These are phyloP conservation scores for Watsonalla cultraria DNA, from an alignment of 2,888 invertebrate genomes.

Conservation along the genomic window DNA sequence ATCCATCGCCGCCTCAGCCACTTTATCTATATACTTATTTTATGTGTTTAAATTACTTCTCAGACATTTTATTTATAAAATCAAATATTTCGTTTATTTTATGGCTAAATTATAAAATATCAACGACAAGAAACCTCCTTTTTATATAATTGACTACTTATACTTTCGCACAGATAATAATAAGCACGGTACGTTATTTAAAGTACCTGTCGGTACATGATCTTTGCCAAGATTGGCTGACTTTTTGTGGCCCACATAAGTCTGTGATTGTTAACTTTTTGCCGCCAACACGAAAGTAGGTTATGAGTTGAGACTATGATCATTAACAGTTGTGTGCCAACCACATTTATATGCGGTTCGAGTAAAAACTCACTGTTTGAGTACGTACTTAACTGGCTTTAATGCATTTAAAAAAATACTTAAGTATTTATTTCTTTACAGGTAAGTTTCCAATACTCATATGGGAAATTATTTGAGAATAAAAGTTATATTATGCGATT, in stretches of 20 bases:
- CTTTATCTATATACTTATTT: too few relatives aligned
- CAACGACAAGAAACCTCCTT: neutral
- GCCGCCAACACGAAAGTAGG: conserved; percentile 35
- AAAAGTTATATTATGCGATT: too few relatives aligned
- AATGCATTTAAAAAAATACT: neutral
- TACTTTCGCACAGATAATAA: neutral
- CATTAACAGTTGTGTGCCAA: conserved; percentile 38
- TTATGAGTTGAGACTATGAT: conserved; percentile 33
- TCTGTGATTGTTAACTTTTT: conserved; percentile 39
- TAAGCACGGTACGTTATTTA: too few relatives aligned
- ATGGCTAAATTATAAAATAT: neutral
- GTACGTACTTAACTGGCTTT: neutral
- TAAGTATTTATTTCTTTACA: too few relatives aligned
- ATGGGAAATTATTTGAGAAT: too few relatives aligned
- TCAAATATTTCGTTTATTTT: too few relatives aligned
- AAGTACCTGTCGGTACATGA: neutral
- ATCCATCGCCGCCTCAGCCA: too few relatives aligned
- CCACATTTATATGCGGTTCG: conserved; percentile 23
- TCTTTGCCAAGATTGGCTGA: conserved; percentile 1
- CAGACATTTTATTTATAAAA: too few relatives aligned
- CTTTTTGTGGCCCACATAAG: conserved; percentile 29
- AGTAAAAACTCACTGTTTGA: conserved; percentile 7
- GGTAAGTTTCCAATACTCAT: too few relatives aligned
- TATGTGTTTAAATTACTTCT: too few relatives aligned
- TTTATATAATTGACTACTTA: neutral